Evolutionary conservation across 1,140 invertebrate genomes (phyloP), one percentile per base, ranked within the genome.

Genomic region (Euura saliciscinereae): DNA sequence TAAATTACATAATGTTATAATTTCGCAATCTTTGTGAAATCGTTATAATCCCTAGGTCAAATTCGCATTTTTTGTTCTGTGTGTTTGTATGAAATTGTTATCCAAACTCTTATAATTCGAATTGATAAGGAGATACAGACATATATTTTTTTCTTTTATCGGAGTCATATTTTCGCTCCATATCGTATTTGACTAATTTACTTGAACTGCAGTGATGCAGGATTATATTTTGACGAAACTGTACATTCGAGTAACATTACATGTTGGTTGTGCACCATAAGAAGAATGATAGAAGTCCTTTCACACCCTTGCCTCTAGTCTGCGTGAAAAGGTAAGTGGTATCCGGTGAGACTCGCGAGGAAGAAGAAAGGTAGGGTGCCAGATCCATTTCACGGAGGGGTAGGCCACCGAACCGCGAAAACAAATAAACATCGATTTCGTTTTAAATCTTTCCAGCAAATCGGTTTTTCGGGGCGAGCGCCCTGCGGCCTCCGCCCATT

Each of bases 361-460:
- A 28, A 28, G 28, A 28, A 28, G 28, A 28, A 45, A 64, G 44
- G 44, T 59, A 71, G 42, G 43, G 51, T 13, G 66, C 28, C 66
- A 71, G 74, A 75, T 72, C 71, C 66, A 75, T 75, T 75, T 75
- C 74, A 75, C 74, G 74, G 68, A 64, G 74, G 74, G 66, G 65
- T 72, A 69, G 70, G 45, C 71, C 69, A 4, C 68, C 68, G 68
- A 43, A 72, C 51, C 73, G 44, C 71, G 69, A 51, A 75, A 72
- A 65, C 68, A 73, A 75, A 72, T 72, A 75, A 59, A 59, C 70
- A 74, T 74, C 73, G 73, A 74, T 74, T 74, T 69, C 64, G 42
- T 43, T 69, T 69, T 59, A 59, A 59, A 59, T 59, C 51, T 59
- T 59, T 59, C 51, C 51, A 59, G 51, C 51, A 59, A 59, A 59